Conservation (phyloP, 2,888 invertebrate species). For the Homarus gammarus region DNA sequence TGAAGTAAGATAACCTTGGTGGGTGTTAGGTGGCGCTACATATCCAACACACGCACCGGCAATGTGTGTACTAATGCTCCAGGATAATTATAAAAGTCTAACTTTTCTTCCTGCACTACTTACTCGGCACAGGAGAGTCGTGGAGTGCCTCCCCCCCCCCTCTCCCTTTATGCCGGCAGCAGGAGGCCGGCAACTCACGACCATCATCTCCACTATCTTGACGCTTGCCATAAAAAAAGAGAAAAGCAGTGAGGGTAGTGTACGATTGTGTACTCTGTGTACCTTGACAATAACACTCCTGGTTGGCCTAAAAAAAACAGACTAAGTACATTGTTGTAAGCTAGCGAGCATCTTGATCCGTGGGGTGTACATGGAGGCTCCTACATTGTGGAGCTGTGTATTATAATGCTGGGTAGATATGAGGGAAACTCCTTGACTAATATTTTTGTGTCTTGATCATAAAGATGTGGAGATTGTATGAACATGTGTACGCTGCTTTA, state of each 20-base stretch:
- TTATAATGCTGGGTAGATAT: background rate
- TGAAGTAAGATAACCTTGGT: background rate
- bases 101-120: background rate
- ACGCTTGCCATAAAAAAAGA: background rate
- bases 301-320: background rate
- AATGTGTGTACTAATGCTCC: slow-evolving; percentile 35
- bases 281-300: slow-evolving; percentile 20
- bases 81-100: slow-evolving; percentile 42
- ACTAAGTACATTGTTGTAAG: background rate
- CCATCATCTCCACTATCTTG: slow-evolving; percentile 44
- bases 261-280: slow-evolving; percentile 7
- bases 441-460: slow-evolving; percentile 19
- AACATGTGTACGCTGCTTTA: slow-evolving; percentile 11
- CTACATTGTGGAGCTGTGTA: background rate
- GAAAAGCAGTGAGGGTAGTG: slow-evolving; percentile 4
- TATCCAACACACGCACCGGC: slow-evolving; percentile 12
- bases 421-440: slow-evolving; percentile 12
- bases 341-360: slow-evolving; percentile 17
- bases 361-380: background rate
- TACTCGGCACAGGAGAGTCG: slow-evolving; percentile 11
- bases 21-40: slow-evolving; percentile 3
- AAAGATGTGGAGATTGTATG: slow-evolving; percentile 37
- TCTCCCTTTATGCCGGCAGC: background rate
- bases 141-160: background rate
- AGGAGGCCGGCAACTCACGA: slow-evolving; percentile 32